phyloP scores from a whole-genome alignment of 2,113 vertebrate genomes.

The Lagopus leucura region DNA sequence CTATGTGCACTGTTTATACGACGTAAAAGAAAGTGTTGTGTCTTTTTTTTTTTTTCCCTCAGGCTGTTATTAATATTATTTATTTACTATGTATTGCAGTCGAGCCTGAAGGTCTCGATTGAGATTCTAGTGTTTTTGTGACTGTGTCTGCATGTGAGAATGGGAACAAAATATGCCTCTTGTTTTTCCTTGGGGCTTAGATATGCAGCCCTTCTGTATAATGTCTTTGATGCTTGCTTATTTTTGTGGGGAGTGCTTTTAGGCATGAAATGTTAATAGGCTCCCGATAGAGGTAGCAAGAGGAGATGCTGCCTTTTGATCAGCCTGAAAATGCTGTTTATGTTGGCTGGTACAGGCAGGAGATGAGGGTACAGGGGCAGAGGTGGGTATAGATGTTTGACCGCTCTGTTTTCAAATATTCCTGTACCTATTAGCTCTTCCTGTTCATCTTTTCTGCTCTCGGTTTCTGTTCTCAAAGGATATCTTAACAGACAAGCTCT shows the following conservation, averaged over 20 bases:
- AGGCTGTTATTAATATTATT: slow-evolving; percentile 40
- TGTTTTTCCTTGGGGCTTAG: slow-evolving; percentile 1
- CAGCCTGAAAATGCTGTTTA: slow-evolving; percentile 14
- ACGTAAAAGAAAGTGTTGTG: neutral
- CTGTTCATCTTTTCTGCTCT: neutral
- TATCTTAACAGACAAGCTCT: neutral
- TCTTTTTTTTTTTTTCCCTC: neutral
- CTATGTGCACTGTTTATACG: neutral
- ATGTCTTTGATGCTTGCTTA: slow-evolving; percentile 36
- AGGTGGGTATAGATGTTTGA: neutral
- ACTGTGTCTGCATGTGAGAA: neutral
- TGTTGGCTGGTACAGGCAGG: neutral
- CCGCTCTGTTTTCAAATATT: slow-evolving; percentile 16
- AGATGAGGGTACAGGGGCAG: neutral
- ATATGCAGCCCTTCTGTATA: neutral
- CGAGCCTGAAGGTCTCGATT: neutral
- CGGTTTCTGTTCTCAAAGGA: slow-evolving; percentile 3
- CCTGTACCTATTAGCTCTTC: slow-evolving; percentile 33
- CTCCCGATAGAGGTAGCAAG: slow-evolving; percentile 5
- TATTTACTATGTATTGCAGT: slow-evolving; percentile 35
- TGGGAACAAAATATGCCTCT: neutral
- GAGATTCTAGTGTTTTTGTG: slow-evolving; percentile 30
- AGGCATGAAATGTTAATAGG: slow-evolving; percentile 46
- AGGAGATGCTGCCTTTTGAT: slow-evolving; percentile 52
- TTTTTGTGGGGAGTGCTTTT: slow-evolving; percentile 35